Evolutionary conservation across 2,888 invertebrate genomes (phyloP).

Genomic region (Ganaspis brasiliensis): DNA sequence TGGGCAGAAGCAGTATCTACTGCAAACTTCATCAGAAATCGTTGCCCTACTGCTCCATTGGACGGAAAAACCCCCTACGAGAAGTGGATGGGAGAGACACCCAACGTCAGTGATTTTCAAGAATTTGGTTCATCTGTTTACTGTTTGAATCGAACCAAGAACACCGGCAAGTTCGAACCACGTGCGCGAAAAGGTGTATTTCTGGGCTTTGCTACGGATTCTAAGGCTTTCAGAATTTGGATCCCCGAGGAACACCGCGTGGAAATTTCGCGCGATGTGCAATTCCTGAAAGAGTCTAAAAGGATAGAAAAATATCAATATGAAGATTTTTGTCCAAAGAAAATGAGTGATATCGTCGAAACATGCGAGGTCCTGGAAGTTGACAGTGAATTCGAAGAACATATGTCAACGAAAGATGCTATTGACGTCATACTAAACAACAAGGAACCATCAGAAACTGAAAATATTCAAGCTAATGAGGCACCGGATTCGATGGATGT

Average conservation of each 20-base stretch:
- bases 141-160: constrained; percentile 21
- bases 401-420: not conserved
- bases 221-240: constrained; percentile 43
- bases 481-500: not conserved
- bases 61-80: constrained; percentile 4
- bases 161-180: not conserved
- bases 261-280: constrained; percentile 44
- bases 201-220: constrained; percentile 17
- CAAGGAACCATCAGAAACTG: not conserved
- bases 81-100: not conserved
- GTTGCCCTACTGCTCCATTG: constrained; percentile 8
- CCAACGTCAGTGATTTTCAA: not conserved
- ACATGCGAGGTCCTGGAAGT: not conserved
- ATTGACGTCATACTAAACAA: constrained; percentile 6
- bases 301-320: not conserved
- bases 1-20: constrained; percentile 47
- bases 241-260: constrained; percentile 47
- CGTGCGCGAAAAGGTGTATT: constrained; percentile 27
- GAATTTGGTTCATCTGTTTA: constrained; percentile 17
- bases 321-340: constrained; percentile 34
- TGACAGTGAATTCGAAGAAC: not conserved
- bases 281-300: constrained; percentile 35
- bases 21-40: constrained; percentile 54
- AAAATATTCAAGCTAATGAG: not conserved
- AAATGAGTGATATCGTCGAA: constrained; percentile 14